Base-by-base conservation (phyloP, 2,888 invertebrate species). In the Sturmia bella region DNA sequence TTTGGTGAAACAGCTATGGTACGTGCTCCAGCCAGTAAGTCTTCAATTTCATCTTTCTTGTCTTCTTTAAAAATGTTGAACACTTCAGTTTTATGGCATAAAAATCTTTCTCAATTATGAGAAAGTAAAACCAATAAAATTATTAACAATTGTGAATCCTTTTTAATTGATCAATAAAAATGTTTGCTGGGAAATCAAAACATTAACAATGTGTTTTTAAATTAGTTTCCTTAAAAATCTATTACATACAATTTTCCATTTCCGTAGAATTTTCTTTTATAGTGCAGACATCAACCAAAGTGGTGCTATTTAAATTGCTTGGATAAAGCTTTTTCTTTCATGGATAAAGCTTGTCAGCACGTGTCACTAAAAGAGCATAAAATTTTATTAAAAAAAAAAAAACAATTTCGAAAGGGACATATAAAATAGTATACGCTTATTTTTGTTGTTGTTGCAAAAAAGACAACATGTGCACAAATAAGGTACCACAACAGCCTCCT, bases 401-500 rank as follows among this genome's bases (percentile, higher is more conserved):
- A 43, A 41, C 3, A 12, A 27, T 6, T 27, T 32, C 6, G 32
- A 12, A 61, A 37, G 12, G 32, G 41, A 56, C 54, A 19, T 32
- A 61, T 24, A 43, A 54, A 54, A 12, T 41, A 15, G 12, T 32
- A 3, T n/a, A 54, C n/a, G n/a, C n/a, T 6, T 27, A 4, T 27
- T 27, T 32, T 32, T 3, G 5, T 7, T 9, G 1, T 3, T 32
- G 5, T 32, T 6, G 19, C 43, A 61, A 69, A 68, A 17, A 54
- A 54, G 27, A 52, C 21, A 54, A 17, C 27, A 32, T 56, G 43
- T 24, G 13, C 27, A 43, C 27, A 17, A n/a, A 41, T 21, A 59
- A 59, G 56, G 39, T 64, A 78, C 41, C 57, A 48, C 43, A 68
- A 48, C 75, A 68, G 72, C 83, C 39, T 80, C 79, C 57, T 68